Conservation (phyloP, 2,888 invertebrate genomes). For the Blera fallax region DNA sequence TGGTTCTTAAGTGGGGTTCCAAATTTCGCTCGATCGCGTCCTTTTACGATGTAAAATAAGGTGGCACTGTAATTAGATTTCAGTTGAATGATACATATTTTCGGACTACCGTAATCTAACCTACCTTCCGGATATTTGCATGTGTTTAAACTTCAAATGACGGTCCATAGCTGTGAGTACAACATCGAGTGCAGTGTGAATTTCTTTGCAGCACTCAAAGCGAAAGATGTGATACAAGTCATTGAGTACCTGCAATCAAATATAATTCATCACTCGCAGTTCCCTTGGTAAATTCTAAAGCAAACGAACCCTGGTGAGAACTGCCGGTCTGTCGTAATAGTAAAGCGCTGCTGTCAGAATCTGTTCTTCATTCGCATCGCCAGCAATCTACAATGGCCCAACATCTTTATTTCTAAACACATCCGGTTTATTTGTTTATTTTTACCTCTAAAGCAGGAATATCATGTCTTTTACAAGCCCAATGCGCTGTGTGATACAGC, state of each 20-base stretch:
- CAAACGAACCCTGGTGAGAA: slow-evolving; percentile 84
- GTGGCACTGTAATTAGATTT: slow-evolving; percentile 87
- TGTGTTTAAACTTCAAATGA: slow-evolving; percentile 92
- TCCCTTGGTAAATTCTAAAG: not conserved
- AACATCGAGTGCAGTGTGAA: slow-evolving; percentile 89
- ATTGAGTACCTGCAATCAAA: slow-evolving; percentile 87
- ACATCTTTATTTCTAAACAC: not conserved
- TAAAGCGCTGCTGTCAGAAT: slow-evolving; percentile 91
- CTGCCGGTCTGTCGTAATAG: slow-evolving; percentile 92
- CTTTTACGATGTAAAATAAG: slow-evolving; percentile 96
- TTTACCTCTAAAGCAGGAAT: slow-evolving; percentile 94
- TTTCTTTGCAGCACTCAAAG: slow-evolving; percentile 90
- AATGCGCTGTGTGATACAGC: slow-evolving; percentile 93
- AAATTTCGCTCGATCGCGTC: slow-evolving; percentile 89
- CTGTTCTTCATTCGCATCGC: slow-evolving; percentile 95
- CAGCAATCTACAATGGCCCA: slow-evolving; percentile 87
- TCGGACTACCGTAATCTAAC: not conserved
- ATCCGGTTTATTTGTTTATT: too few species aligned
- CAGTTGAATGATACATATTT: not conserved
- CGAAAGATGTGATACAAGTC: slow-evolving; percentile 94
- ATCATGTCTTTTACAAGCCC: slow-evolving; percentile 94
- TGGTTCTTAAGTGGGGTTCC: slow-evolving; percentile 89
- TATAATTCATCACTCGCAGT: not conserved
- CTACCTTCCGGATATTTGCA: slow-evolving; percentile 95
- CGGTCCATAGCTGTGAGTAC: slow-evolving; percentile 95